phyloP scores from a whole-genome alignment of 2,888 invertebrate genomes.

The Chymomyza fuscimana region DNA sequence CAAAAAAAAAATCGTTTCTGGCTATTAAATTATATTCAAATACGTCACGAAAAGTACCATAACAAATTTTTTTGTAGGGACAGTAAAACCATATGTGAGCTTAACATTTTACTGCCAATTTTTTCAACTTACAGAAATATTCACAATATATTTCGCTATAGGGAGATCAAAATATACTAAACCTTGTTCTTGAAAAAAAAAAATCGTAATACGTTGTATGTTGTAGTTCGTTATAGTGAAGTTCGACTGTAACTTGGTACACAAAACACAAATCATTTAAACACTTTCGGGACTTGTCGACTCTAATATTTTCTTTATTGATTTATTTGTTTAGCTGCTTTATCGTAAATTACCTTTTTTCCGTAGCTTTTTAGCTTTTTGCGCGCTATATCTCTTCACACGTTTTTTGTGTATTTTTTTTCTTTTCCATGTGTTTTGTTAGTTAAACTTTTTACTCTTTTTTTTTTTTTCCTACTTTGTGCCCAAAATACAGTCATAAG shows the following conservation, averaged over 20 bases:
- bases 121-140: too few species aligned
- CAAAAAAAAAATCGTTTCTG: too few species aligned
- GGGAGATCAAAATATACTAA: too few species aligned
- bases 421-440: slow-evolving; percentile 19
- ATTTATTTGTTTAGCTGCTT: slow-evolving; percentile 71
- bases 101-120: too few species aligned
- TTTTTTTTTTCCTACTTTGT: slow-evolving; percentile 20
- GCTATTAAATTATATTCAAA: too few species aligned
- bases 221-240: too few species aligned
- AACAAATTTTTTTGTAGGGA: too few species aligned
- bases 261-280: slow-evolving; percentile 14
- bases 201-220: too few species aligned
- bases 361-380: neutral
- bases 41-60: too few species aligned
- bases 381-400: slow-evolving; percentile 19
- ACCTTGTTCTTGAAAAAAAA: neutral
- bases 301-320: slow-evolving; percentile 59
- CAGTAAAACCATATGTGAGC: too few species aligned
- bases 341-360: slow-evolving; percentile 33
- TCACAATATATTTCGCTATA: too few species aligned
- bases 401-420: slow-evolving; percentile 19
- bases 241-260: slow-evolving; percentile 40
- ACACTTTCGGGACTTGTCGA: slow-evolving; percentile 56
- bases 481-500: slow-evolving; percentile 34
- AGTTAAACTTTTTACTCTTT: slow-evolving; percentile 43